These are phyloP conservation scores for Poicephalus meyeri DNA, from an alignment of 2,113 vertebrate species.

Conservation along the genomic window DNA sequence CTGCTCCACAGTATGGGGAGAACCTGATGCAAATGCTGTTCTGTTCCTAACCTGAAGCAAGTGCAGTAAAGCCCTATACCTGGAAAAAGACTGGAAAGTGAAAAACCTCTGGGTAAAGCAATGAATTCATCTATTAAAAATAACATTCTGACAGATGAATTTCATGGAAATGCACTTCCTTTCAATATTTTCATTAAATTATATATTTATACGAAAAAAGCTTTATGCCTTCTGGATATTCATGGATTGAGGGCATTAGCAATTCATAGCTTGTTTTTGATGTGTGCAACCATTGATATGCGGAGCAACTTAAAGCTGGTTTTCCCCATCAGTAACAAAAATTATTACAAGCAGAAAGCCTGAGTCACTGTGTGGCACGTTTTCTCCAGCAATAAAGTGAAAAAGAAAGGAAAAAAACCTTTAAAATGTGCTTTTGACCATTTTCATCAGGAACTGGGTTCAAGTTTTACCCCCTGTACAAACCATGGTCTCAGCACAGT, in stretches of 20 bases:
- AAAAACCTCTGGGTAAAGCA: slow-evolving; percentile 9
- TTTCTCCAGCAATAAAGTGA: not conserved
- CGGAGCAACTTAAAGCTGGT: slow-evolving; percentile 9
- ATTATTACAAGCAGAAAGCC: slow-evolving; percentile 19
- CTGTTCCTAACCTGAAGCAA: not conserved
- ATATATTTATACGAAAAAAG: slow-evolving; percentile 51
- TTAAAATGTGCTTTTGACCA: not conserved
- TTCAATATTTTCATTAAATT: slow-evolving; percentile 54
- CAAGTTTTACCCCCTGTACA: not conserved
- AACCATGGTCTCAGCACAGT: not conserved
- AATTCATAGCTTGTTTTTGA: slow-evolving; percentile 45
- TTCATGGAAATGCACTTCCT: slow-evolving; percentile 30
- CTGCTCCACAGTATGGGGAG: not conserved
- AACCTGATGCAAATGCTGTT: not conserved
- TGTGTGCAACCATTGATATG: not conserved
- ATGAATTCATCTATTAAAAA: slow-evolving; percentile 47
- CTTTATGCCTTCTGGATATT: slow-evolving; percentile 45
- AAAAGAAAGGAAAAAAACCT: not conserved
- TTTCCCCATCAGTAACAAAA: slow-evolving; percentile 48
- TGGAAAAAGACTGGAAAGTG: not conserved
- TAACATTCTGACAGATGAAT: slow-evolving; percentile 26
- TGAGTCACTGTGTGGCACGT: slow-evolving; percentile 10
- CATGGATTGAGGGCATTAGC: slow-evolving; percentile 23
- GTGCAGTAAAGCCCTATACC: not conserved
- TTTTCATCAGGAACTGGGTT: not conserved